Evolutionary conservation across 92 coral and sea anemone genomes (phyloP), one percentile per base, ranked within the genome.

Genomic region (Heliopora coerulea): DNA sequence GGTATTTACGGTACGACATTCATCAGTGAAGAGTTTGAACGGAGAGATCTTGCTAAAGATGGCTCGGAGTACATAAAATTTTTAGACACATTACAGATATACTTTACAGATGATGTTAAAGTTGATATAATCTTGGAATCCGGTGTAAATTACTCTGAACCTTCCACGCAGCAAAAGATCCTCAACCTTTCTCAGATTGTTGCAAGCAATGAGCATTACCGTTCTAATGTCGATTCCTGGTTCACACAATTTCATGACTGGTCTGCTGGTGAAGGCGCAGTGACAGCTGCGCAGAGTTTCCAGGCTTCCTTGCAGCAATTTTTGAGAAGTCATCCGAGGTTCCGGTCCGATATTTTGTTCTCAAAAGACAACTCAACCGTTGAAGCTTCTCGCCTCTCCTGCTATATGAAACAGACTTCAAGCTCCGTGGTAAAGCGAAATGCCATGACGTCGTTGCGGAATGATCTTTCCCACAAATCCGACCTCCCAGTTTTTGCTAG

Each of bases 11-110:
- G 93, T 8, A 86, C 86, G 20, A 62, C 78, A 20, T 68, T 74
- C 54, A 87, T 88, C 8, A 83, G 78, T 49, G 97, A 91, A 50
- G 73, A 85, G 54, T 91, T 91, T 59, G 89, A 88, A 24, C 79
- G 91, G 29, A 73, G 74, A 20, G 60, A 81, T 29, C 78, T 91
- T 3, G 96, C 97, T 31, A 91, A 87, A 52, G 86, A 89, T 41
- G 97, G 88, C 48, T 82, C 96, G 4, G 76, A 86, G 31, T 78
- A 83, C 52, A 58, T 83, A 39, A 68, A 59, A 10, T 91, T 82
- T 79, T 50, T 82, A 52, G 49, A 84, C 25, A 81, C 84, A 30
- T 72, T 82, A 78, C 90, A 89, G 35, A 68, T 77, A 15, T 85
- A 89, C 44, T 91, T 89, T 33, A 79, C 72, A 1, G 46, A 44